Base-by-base conservation (phyloP, 2,797 vertebrate species). In the Enteromius thamalakanensis region DNA sequence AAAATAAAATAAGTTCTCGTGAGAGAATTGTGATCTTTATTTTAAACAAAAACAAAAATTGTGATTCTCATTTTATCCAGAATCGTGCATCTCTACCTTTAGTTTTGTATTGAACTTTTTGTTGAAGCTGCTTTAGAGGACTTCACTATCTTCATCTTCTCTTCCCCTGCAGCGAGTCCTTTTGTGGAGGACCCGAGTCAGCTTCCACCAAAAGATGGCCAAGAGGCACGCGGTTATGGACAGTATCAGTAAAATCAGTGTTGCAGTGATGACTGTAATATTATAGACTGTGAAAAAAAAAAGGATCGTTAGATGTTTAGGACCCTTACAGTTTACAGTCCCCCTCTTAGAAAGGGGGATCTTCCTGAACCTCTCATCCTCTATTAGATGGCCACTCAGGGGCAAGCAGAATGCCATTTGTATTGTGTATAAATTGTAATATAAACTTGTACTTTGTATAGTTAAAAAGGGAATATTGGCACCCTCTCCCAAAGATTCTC, bases 101-200 rank as follows among this genome's bases (percentile, higher is more conserved):
- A 29, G 23, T 71, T 71, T 23, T 47, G 6, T 47, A 26, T 45
- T 70, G n/a, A n/a, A n/a, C 65, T 42, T 70, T 70, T 70, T 29
- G 42, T 29, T 51, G 3, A 51, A 32, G 26, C 26, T 49, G 8
- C 8, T 32, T 72, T 26, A 51, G 70, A 51, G 45, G 3, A 1
- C 84, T 23, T 82, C 26, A 74, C 29, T 60, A 7, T 80, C 15
- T 17, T 21, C 76, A 40, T 69, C 14, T 58, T 65, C 65, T 53
- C 14, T 83, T 75, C 10, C 79, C 86, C 74, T 87, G 12, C 87
- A 97, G 96, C 94, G 2, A 88, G 90, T 88, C 96, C 95, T 0
- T 95, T 95, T 88, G 77, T 92, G 84, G 96, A 97, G 3, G 96
- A 97, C 81, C 96, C 96, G 34, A 93, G 90, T 87, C 95, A 96